phyloP scores from a whole-genome alignment of 2,888 invertebrate genomes.

The Drosophila paramelanica region DNA sequence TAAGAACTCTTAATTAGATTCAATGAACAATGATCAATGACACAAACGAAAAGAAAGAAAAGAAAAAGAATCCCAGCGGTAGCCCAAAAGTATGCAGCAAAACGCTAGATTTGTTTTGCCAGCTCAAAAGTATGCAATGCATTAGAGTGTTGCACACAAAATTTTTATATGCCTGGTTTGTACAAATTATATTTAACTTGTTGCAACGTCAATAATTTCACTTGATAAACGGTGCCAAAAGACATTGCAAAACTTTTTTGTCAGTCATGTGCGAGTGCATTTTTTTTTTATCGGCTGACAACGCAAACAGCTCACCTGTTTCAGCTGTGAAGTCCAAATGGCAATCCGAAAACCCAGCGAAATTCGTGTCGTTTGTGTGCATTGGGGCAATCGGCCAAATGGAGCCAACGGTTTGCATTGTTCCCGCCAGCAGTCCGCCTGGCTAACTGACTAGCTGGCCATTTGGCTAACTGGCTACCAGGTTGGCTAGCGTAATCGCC shows the following conservation, averaged over 20 bases:
- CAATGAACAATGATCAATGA: too few species aligned
- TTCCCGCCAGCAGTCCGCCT: slow-evolving; percentile 23
- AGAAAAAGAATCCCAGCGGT: too few species aligned
- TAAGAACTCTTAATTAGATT: too few species aligned
- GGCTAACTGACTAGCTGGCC: slow-evolving; percentile 14
- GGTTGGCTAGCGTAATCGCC: slow-evolving; percentile 59
- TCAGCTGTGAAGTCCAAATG: background rate
- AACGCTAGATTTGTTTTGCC: rapidly evolving
- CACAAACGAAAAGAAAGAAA: too few species aligned
- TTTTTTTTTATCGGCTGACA: slow-evolving; percentile 7
- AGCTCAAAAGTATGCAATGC: slow-evolving; percentile 19
- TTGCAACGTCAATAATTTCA: background rate
- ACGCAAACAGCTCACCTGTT: slow-evolving; percentile 4
- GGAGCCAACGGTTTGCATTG: slow-evolving; percentile 25
- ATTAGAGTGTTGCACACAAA: background rate
- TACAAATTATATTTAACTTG: background rate
- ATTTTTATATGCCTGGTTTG: background rate
- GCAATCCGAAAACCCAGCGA: slow-evolving; percentile 5
- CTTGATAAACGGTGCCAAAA: slow-evolving; percentile 11
- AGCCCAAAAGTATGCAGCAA: slow-evolving; percentile 31
- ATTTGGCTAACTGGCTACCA: slow-evolving; percentile 34
- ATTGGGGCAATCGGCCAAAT: slow-evolving; percentile 49
- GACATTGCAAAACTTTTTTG: slow-evolving; percentile 17
- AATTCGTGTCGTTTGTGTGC: slow-evolving; percentile 18
- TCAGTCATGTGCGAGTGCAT: slow-evolving; percentile 21